phyloP scores from a whole-genome alignment of 2,888 invertebrate genomes.

The Meteorus cinctellus region DNA sequence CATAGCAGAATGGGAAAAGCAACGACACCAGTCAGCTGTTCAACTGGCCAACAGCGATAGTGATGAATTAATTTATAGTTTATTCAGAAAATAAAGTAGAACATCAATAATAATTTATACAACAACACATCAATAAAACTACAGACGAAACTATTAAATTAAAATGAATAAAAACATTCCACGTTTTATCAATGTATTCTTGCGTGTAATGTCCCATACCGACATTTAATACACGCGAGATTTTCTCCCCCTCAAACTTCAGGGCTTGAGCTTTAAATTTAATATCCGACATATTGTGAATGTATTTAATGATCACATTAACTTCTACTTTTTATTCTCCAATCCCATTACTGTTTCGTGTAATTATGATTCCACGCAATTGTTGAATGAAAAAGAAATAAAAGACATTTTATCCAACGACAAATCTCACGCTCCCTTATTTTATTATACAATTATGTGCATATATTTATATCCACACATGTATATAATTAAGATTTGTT shows the following conservation, averaged over 20 bases:
- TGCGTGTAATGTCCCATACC: not conserved
- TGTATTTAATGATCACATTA: not conserved
- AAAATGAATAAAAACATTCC: too few relatives aligned
- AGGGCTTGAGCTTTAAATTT: not conserved
- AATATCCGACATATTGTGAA: not conserved
- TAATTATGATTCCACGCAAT: constrained; percentile 15
- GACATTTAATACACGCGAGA: not conserved
- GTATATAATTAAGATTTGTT: constrained; percentile 5
- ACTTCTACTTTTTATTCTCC: not conserved
- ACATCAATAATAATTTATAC: too few relatives aligned
- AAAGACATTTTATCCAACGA: constrained; percentile 9
- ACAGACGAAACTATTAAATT: too few relatives aligned
- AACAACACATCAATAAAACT: too few relatives aligned
- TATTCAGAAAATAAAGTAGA: too few relatives aligned
- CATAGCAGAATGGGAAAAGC: too few relatives aligned
- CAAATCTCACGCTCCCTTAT: not conserved
- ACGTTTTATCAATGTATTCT: too few relatives aligned
- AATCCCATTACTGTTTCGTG: constrained; percentile 23
- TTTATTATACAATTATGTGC: constrained; percentile 6
- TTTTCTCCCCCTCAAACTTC: not conserved
- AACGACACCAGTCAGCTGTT: too few relatives aligned
- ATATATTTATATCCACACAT: not conserved
- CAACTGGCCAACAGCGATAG: too few relatives aligned
- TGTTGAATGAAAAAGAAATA: not conserved
- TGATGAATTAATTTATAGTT: too few relatives aligned